Conservation (phyloP, 1,140 invertebrate genomes). For the Calephelis nemesis region DNA sequence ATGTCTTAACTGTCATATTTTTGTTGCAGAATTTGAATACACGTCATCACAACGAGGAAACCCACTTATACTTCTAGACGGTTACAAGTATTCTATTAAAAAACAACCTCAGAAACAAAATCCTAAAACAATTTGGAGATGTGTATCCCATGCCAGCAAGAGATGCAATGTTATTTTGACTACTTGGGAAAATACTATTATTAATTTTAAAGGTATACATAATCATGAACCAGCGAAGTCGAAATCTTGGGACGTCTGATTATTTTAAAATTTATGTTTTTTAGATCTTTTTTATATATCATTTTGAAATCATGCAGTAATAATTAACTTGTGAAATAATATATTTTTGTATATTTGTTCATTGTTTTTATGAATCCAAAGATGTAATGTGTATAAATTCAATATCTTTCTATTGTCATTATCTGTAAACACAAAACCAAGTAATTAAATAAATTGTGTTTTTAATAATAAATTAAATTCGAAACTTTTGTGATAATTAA, state of each 20-base stretch:
- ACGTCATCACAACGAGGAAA: slow-evolving; percentile 26
- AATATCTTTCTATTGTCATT: too few relatives aligned
- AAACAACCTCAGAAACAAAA: neutral
- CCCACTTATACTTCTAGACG: slow-evolving; percentile 25
- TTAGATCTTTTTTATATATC: too few relatives aligned
- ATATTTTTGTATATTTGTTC: too few relatives aligned
- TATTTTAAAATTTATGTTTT: too few relatives aligned
- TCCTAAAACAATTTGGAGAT: slow-evolving; percentile 18
- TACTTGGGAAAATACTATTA: slow-evolving; percentile 15
- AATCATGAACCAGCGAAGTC: slow-evolving; percentile 10
- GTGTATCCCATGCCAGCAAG: slow-evolving; percentile 23
- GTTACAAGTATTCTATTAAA: slow-evolving; percentile 31
- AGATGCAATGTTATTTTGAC: slow-evolving; percentile 19
- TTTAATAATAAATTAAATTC: too few relatives aligned
- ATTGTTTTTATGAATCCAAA: too few relatives aligned
- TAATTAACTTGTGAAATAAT: too few relatives aligned
- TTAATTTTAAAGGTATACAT: slow-evolving; percentile 4
- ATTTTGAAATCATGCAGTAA: too few relatives aligned
- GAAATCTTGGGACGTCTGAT: neutral
- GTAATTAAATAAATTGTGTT: too few relatives aligned
- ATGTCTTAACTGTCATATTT: neutral
- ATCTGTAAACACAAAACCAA: too few relatives aligned
- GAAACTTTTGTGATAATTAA: too few relatives aligned
- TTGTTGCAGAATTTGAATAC: slow-evolving; percentile 22
- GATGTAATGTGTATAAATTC: too few relatives aligned